A percentile compares a stretch with the other conserved stretches of the same genome.
These are phyloP conservation scores for Anoplius nigerrimus DNA, from an alignment of 2,888 invertebrate genomes.

Conservation along the genomic window DNA sequence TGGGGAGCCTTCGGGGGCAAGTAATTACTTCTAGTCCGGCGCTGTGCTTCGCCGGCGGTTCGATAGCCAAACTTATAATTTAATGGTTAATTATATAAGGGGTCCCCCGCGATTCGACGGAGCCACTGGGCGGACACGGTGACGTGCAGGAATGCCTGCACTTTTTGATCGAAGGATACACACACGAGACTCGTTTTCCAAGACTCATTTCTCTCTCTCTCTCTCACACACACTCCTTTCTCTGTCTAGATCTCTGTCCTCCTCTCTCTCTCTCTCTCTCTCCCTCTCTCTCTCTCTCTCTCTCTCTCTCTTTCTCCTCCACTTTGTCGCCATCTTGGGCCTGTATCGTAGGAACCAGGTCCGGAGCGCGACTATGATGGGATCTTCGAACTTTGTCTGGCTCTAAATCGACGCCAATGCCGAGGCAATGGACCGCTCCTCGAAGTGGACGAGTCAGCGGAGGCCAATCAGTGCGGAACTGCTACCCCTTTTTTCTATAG, in stretches of 20 bases:
- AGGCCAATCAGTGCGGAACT: conserved; percentile 59
- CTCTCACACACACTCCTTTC: conserved; percentile 8
- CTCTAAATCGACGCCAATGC: too few species aligned
- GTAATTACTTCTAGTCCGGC: conserved; percentile 72
- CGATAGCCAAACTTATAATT: conserved; percentile 75
- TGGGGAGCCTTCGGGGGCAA: conserved; percentile 34
- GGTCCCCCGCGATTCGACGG: conserved; percentile 70
- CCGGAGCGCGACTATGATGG: neutral
- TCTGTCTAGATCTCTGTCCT: conserved; percentile 5
- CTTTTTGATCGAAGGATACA: conserved; percentile 20
- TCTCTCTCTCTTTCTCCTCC: conserved; percentile 8
- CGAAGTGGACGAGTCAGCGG: conserved; percentile 52
- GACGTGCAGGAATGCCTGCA: conserved; percentile 70
- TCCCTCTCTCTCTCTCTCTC: conserved; percentile 20
- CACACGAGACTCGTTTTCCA: conserved; percentile 24
- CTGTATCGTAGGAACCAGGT: neutral
- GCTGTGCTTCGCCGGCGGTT: conserved; percentile 65
- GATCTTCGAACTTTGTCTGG: conserved; percentile 2
- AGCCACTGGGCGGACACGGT: conserved; percentile 75
- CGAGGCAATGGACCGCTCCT: conserved; percentile 16
- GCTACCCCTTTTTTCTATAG: conserved; percentile 32
- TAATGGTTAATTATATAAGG: conserved; percentile 75
- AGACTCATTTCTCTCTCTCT: conserved; percentile 23
- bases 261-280: conserved; percentile 18
- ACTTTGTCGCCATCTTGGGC: neutral